A percentile compares a stretch with the other conserved stretches of the same genome.
These are phyloP conservation scores for Erythrocercus mccallii DNA, from an alignment of 2,113 vertebrate genomes.

Conservation along the genomic window DNA sequence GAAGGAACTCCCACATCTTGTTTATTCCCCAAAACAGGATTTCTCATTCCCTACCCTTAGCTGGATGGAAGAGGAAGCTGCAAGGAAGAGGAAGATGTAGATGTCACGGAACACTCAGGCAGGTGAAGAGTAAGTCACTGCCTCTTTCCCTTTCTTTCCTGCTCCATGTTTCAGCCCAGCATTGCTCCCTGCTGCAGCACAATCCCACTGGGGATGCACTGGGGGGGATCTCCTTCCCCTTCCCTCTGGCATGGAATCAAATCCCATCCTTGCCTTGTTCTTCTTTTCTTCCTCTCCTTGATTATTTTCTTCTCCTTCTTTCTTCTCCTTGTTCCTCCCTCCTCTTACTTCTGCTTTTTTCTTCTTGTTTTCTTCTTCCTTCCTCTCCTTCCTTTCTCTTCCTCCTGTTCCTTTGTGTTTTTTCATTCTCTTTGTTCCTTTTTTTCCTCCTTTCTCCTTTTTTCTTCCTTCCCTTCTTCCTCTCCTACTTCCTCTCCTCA, in stretches of 20 bases:
- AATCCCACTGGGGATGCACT: rapidly evolving
- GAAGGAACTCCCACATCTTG: not conserved
- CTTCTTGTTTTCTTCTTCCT: too few relatives aligned
- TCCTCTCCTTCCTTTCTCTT: too few relatives aligned
- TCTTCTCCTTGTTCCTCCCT: too few relatives aligned
- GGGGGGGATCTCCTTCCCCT: not conserved
- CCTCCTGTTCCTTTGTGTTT: not conserved
- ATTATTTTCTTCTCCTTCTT: too few relatives aligned
- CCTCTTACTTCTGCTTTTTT: too few relatives aligned
- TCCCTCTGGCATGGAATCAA: not conserved
- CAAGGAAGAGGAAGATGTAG: not conserved
- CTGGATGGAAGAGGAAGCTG: not conserved
- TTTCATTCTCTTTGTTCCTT: not conserved
- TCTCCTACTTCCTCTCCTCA: not conserved
- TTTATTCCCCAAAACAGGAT: not conserved
- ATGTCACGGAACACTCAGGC: not conserved
- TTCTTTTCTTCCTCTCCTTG: not conserved
- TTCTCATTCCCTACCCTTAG: not conserved
- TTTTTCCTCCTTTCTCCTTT: not conserved
- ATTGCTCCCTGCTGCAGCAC: rapidly evolving
- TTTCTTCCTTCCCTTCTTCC: not conserved
- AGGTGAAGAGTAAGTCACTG: not conserved
- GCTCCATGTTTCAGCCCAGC: not conserved
- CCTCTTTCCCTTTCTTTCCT: not conserved
- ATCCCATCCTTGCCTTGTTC: not conserved